Percentiles rank a stretch among this genome's conserved stretches.
These are phyloP conservation scores for Parauchenoglanis ngamensis DNA, from an alignment of 2,797 vertebrate genomes.

Conservation along the genomic window DNA sequence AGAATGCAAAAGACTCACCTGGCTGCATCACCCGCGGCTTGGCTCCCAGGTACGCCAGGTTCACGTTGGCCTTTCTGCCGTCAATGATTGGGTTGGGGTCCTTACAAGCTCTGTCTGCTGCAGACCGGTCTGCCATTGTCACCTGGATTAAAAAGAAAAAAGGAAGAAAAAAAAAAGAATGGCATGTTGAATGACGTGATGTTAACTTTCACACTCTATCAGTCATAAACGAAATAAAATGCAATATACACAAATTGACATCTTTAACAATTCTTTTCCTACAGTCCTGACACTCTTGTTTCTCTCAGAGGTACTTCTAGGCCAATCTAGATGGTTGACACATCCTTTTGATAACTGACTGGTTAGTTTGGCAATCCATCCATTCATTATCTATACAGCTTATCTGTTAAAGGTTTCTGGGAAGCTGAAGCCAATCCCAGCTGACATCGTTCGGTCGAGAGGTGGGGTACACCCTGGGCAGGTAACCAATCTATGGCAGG, in stretches of 20 bases:
- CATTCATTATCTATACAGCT: too few species aligned
- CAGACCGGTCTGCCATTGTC: slow-evolving; percentile 96
- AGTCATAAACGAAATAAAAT: not conserved
- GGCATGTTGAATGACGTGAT: not conserved
- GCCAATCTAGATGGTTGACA: not conserved
- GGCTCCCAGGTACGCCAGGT: slow-evolving; percentile 96
- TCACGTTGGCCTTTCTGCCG: slow-evolving; percentile 97
- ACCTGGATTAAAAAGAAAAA: slow-evolving; percentile 77
- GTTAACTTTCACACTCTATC: not conserved
- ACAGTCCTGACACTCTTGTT: not conserved
- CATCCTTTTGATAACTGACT: not conserved
- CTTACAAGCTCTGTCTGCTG: slow-evolving; percentile 94
- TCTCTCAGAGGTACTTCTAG: not conserved
- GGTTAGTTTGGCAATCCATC: not conserved
- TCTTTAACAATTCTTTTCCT: not conserved
- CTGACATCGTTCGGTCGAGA: too few species aligned
- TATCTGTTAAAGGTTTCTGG: too few species aligned
- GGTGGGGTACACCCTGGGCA: too few species aligned
- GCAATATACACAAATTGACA: not conserved
- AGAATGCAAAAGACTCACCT: slow-evolving; percentile 75
- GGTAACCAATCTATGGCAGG: too few species aligned
- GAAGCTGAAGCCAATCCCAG: too few species aligned
- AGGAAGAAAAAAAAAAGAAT: slow-evolving; percentile 40
- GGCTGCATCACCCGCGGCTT: slow-evolving; percentile 98
- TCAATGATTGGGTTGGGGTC: slow-evolving; percentile 99